Base-by-base conservation (phyloP, 2,797 vertebrate genomes). In the Rhinella marina region DNA sequence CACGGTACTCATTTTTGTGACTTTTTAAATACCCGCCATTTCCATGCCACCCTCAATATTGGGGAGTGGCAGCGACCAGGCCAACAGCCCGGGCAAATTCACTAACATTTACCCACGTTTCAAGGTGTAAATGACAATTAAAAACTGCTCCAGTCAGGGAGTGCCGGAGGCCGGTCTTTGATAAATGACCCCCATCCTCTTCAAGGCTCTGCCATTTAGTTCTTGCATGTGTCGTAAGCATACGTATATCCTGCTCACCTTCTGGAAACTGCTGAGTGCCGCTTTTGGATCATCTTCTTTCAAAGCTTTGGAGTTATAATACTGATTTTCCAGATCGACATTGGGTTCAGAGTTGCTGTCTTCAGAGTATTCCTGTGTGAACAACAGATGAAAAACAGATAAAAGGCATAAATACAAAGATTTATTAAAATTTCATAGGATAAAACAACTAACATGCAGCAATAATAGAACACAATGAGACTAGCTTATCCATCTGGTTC, bases 231-330 rank as follows among this genome's bases (percentile, higher is more conserved):
- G 52, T 9, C 1, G 52, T 54, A 56, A 7, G 2, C 14, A 56
- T 11, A 56, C 6, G 11, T n/a, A 64, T 10, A 23, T 23, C 25
- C 7, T 11, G 19, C 85, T 12, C 68, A 93, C 97, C 96, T 98
- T 98, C 94, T 97, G 97, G 93, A 98, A 98, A 93, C 97, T 98
- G 93, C 95, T 96, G 90, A 98, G 94, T 27, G 96, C 96, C 77
- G 96, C 97, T 96, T 98, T 98, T 88, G 97, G 96, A 91, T 98
- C 97, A 92, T 98, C 97, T 93, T 98, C 97, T 92, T 98, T 99
- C 93, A 97, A 91, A 84, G 96, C 96, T 96, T 99, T 97, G 84
- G 97, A 98, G 93, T 98, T 97, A 92, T 98, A 98, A 92, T 98
- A 98, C 92, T 98, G 97, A 93, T 97, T 98, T 93, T 98, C 97